Conservation (phyloP, 2,888 invertebrate genomes). For the Phortica magna region DNA sequence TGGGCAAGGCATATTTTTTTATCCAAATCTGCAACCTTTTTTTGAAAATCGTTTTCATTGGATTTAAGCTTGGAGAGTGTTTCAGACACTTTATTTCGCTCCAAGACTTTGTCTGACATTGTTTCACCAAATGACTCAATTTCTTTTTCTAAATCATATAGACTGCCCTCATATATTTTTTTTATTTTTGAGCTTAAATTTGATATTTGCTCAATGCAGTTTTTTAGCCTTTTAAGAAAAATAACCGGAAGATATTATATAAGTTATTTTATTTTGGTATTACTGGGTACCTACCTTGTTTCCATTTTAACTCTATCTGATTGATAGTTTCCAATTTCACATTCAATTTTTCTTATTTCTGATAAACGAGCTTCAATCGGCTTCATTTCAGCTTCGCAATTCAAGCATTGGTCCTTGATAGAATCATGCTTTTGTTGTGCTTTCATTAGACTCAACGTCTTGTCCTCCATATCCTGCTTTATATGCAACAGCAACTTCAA, state of each 20-base stretch:
- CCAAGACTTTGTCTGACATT: conserved; percentile 76
- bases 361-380: conserved; percentile 80
- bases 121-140: conserved; percentile 79
- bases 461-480: conserved; percentile 82
- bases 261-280: background rate
- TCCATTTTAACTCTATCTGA: conserved; percentile 81
- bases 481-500: conserved; percentile 80
- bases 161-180: conserved; percentile 80
- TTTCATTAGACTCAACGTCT: conserved; percentile 80
- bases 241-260: background rate
- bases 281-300: conserved; percentile 78
- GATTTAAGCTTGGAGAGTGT: conserved; percentile 56
- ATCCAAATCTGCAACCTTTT: conserved; percentile 76
- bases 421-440: conserved; percentile 82
- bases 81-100: conserved; percentile 76
- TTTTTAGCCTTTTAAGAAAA: conserved; percentile 79
- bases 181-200: conserved; percentile 79
- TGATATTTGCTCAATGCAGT: conserved; percentile 80
- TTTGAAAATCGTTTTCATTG: conserved; percentile 75
- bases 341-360: conserved; percentile 80
- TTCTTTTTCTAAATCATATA: conserved; percentile 80
- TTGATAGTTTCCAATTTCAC: conserved; percentile 80
- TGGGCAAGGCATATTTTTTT: conserved; percentile 65
- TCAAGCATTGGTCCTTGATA: conserved; percentile 81
- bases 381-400: conserved; percentile 80